Base-by-base conservation (phyloP, 1,140 invertebrate species). In the Chelonus insularis region DNA sequence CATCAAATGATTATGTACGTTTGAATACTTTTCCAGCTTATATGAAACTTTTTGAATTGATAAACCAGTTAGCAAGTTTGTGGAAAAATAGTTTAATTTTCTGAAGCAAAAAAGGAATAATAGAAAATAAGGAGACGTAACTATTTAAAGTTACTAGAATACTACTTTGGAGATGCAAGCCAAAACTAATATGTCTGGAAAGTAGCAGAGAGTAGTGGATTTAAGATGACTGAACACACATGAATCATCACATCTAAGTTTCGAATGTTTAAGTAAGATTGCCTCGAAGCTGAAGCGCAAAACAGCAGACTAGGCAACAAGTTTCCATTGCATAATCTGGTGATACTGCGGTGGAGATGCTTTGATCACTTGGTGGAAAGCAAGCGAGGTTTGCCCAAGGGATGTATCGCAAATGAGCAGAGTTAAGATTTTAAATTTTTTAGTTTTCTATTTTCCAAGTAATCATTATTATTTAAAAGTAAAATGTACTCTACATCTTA, bases 281-380 rank as follows among this genome's bases (percentile, higher is more conserved):
- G 41, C 25, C 23, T 47, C 14, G 12, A 45, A 45, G 39, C 21
- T 41, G 21, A 25, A 25, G 25, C 23, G 34, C 21, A 45, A 43
- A 57, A 25, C 12, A 45, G 37, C 41, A 43, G 18, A 43, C 39
- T 45, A 48, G 55, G 55, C 55, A 57, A 57, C 55, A 57, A 57
- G 55, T 57, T 57, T 57, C 39, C 41, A n/a, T 25, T 25, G 41
- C 41, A 45, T 57, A 57, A 57, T 57, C 52, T 56, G 2, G 37
- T 29, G 37, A 21, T 21, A 41, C 52, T 56, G 36, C 36, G 32
- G 41, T 18, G 36, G 36, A 37, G 23, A 47, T 14, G 39, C 41
- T 57, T 57, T 57, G 55, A 57, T 57, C 41, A 47, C 23, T 57
- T 29, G 41, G 20, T 32, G 21, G 52, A 25, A 56, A 56, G 52